Percentiles rank a stretch among this genome's conserved stretches.
These are phyloP conservation scores for Apotomis betuletana DNA, from an alignment of 2,888 invertebrate genomes.

Conservation along the genomic window DNA sequence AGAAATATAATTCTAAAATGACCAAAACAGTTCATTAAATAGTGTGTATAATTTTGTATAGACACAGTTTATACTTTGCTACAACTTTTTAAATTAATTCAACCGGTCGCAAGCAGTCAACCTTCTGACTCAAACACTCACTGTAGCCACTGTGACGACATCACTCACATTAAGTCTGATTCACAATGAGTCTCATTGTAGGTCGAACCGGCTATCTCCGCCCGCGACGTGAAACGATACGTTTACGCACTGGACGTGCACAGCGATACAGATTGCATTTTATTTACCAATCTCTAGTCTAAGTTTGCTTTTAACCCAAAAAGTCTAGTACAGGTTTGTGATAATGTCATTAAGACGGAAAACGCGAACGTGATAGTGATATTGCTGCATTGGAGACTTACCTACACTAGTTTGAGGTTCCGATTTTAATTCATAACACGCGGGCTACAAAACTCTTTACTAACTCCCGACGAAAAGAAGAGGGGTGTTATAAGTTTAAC, in stretches of 20 bases:
- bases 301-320: no score
- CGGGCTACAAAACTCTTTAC: conserved; percentile 5
- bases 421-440: conserved; percentile 14
- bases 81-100: no score
- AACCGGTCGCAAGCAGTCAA: background rate
- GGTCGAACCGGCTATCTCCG: conserved; percentile 45
- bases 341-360: no score
- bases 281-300: background rate
- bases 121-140: background rate
- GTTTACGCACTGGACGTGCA: conserved; percentile 42
- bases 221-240: conserved; percentile 47
- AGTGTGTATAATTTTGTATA: no score
- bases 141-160: background rate
- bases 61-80: no score
- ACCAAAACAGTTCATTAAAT: no score
- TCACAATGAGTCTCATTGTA: conserved; percentile 43
- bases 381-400: no score
- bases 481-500: no score
- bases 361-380: no score
- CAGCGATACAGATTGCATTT: conserved; percentile 41
- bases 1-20: no score
- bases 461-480: background rate
- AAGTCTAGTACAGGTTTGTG: no score
- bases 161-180: conserved; percentile 16
- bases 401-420: no score